These are phyloP conservation scores for Apus apus DNA, from an alignment of 2,113 vertebrate species.

Conservation along the genomic window DNA sequence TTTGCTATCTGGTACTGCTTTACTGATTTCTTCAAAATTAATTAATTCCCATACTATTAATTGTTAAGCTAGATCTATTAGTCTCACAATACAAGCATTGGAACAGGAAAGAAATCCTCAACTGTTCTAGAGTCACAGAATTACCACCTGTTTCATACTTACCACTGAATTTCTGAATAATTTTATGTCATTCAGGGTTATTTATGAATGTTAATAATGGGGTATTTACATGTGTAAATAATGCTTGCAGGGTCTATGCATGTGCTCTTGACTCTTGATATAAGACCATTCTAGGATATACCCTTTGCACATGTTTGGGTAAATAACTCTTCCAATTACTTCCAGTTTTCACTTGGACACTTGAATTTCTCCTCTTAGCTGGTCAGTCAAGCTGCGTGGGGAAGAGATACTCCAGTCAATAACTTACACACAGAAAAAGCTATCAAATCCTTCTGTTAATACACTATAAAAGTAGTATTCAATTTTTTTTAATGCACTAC, in stretches of 20 bases:
- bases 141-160: accelerated
- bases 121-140: not conserved
- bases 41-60: not conserved
- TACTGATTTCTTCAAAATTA: constrained; percentile 2
- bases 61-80: not conserved
- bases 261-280: not conserved
- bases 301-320: not conserved
- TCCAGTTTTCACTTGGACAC: not conserved
- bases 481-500: not conserved
- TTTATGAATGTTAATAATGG: not conserved
- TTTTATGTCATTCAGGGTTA: not conserved
- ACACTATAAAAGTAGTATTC: not conserved
- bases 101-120: not conserved
- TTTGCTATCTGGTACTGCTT: not conserved
- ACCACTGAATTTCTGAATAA: not conserved
- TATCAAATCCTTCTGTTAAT: not conserved
- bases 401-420: not conserved
- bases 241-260: accelerated
- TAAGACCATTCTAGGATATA: not conserved
- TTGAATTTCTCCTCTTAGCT: not conserved
- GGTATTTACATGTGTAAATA: not conserved
- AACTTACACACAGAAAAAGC: not conserved
- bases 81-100: not conserved
- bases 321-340: not conserved
- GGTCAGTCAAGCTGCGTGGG: not conserved